Percentiles rank a stretch among this genome's conserved stretches.
Conservation (phyloP, 2,888 invertebrate species). For the Euclidia mi region DNA sequence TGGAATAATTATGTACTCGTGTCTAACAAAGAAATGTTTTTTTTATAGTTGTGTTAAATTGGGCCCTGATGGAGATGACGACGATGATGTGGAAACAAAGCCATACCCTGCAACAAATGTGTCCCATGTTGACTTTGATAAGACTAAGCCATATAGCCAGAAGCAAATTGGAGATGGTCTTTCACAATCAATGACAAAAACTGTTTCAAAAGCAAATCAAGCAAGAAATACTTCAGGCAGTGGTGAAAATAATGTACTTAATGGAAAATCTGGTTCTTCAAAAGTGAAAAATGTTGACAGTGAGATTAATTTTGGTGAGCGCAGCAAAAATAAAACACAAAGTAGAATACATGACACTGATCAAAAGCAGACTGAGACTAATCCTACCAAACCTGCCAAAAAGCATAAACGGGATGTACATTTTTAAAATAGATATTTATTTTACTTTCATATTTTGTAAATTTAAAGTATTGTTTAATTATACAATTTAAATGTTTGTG, state of each 20-base stretch:
- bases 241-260: constrained; percentile 39
- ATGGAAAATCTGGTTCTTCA: constrained; percentile 54
- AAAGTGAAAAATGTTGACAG: constrained; percentile 61
- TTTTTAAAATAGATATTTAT: constrained; percentile 9
- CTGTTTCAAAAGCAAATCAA: constrained; percentile 48
- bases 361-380: constrained; percentile 61
- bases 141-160: constrained; percentile 75
- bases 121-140: constrained; percentile 82
- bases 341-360: constrained; percentile 66
- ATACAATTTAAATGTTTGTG: constrained; percentile 14
- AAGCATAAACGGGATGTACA: constrained; percentile 72
- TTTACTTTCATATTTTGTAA: constrained; percentile 10
- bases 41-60: constrained; percentile 70
- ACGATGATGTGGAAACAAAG: constrained; percentile 63
- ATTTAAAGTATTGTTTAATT: constrained; percentile 19
- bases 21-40: constrained; percentile 5
- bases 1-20: not conserved
- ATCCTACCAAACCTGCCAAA: constrained; percentile 65
- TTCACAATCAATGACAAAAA: constrained; percentile 55
- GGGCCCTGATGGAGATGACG: constrained; percentile 74
- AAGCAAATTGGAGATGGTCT: constrained; percentile 70
- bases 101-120: constrained; percentile 67
- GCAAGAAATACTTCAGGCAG: constrained; percentile 38
- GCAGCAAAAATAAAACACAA: constrained; percentile 68
- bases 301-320: constrained; percentile 61